Evolutionary conservation across 2,113 vertebrate species (phyloP), one percentile per base, ranked within the genome.

Genomic region (Pituophis catenifer): DNA sequence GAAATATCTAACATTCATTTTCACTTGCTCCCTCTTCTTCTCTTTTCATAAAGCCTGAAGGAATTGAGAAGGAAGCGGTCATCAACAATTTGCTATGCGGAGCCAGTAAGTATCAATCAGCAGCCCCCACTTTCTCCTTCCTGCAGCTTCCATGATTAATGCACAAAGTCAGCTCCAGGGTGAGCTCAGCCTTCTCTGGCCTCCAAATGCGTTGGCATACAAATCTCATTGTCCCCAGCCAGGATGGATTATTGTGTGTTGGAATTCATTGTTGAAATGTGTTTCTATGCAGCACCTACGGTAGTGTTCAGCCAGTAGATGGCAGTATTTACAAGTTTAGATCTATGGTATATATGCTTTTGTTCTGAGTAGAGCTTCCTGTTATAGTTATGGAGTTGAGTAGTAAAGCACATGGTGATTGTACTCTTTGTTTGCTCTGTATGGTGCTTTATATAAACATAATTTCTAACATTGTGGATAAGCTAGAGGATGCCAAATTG

Each of bases 71-170:
- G 23, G 97, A 98, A 94, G 94, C n/a, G 54, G 97, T 96, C 0
- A 93, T 97, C 95, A 98, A 95, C 90, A 95, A 93, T 58, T 10
- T 98, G 58, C 58, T 97, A 33, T 98, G 97, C 89, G 94, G 95
- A n/a, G 52, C 93, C 93, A 97, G 98, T 98, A 97, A 98, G 96
- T 91, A 17, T 17, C 2, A 3, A 53, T 52, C 9, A 9, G n/a
- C 1, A n/a, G 10, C 24, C 54, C n/a, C 55, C 11, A 10, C 4
- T 44, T 23, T 24, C 11, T 59, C 4, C 29, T n/a, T 70, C 29
- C 62, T 65, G 62, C 62, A 65, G 7, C 65, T 70, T n/a, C 29
- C 65, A 70, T 29, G 5, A 70, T 70, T 70, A 70, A 70, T 6
- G 65, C 65, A 70, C 65, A n/a, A 70, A 70, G 65, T 70, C 65